Conservation (phyloP, 2,888 invertebrate genomes). For the Clepsis dumicolana region DNA sequence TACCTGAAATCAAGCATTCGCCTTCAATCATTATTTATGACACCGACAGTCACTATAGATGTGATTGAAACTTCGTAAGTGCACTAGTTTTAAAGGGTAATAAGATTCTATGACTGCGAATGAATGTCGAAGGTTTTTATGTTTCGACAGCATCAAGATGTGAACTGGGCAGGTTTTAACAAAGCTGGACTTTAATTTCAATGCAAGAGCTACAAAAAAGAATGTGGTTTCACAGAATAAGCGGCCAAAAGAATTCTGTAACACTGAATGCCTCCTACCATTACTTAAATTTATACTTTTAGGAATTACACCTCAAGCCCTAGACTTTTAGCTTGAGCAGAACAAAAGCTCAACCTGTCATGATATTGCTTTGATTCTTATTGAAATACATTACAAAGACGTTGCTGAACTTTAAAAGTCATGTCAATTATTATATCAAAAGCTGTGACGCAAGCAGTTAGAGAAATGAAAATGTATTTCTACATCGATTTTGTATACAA, state of each 20-base stretch:
- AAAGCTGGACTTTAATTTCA: too few species aligned
- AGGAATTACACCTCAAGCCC: background rate
- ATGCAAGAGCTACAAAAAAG: too few species aligned
- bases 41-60: too few species aligned
- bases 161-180: too few species aligned
- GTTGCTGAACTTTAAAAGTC: background rate
- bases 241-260: too few species aligned
- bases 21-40: too few species aligned
- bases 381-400: conserved; percentile 2
- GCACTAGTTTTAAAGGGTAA: too few species aligned
- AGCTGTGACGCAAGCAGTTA: background rate
- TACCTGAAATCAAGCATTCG: too few species aligned
- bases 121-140: too few species aligned
- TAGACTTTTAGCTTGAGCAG: background rate
- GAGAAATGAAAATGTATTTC: background rate
- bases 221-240: background rate
- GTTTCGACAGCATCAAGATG: too few species aligned
- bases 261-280: background rate
- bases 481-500: background rate
- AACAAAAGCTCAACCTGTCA: background rate
- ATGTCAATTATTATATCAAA: background rate
- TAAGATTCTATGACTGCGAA: too few species aligned
- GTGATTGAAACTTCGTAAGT: too few species aligned
- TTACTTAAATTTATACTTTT: background rate
- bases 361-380: background rate